phyloP scores from a whole-genome alignment of 2,888 invertebrate genomes.

The Chirona hameri region DNA sequence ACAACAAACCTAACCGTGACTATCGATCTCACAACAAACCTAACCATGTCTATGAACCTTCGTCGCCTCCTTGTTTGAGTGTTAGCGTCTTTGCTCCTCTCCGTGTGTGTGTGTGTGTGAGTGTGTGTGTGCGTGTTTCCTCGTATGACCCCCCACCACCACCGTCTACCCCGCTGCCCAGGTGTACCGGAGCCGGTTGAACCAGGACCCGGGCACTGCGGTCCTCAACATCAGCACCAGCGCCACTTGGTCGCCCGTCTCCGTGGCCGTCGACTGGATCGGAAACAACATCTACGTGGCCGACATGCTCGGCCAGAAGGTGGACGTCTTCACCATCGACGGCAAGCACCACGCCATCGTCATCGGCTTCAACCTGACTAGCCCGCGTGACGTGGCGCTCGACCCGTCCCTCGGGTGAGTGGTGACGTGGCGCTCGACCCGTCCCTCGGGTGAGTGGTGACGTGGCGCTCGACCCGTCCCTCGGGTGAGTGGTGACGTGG shows the following conservation, averaged over 20 bases:
- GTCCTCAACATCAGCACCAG: conserved; percentile 54
- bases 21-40: too few relatives aligned
- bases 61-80: too few relatives aligned
- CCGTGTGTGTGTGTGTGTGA: too few relatives aligned
- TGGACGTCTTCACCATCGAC: conserved; percentile 87
- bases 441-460: conserved; percentile 47
- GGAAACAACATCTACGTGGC: conserved; percentile 94
- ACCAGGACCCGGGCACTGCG: conserved; percentile 67
- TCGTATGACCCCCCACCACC: neutral
- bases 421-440: conserved; percentile 90
- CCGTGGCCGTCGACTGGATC: conserved; percentile 94
- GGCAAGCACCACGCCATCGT: conserved; percentile 86
- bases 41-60: too few relatives aligned
- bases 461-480: too few relatives aligned
- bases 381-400: conserved; percentile 84
- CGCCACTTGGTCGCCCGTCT: conserved; percentile 71
- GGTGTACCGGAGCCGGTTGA: conserved; percentile 35
- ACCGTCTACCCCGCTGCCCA: conserved; percentile 33
- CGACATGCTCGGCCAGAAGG: conserved; percentile 85
- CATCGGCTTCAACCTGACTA: conserved; percentile 83
- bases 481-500: too few relatives aligned
- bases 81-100: too few relatives aligned
- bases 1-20: too few relatives aligned
- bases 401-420: conserved; percentile 79
- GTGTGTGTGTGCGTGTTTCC: too few relatives aligned